These are phyloP conservation scores for Tetragnatha versicolor DNA, from an alignment of 1,140 invertebrate genomes.

Conservation along the genomic window DNA sequence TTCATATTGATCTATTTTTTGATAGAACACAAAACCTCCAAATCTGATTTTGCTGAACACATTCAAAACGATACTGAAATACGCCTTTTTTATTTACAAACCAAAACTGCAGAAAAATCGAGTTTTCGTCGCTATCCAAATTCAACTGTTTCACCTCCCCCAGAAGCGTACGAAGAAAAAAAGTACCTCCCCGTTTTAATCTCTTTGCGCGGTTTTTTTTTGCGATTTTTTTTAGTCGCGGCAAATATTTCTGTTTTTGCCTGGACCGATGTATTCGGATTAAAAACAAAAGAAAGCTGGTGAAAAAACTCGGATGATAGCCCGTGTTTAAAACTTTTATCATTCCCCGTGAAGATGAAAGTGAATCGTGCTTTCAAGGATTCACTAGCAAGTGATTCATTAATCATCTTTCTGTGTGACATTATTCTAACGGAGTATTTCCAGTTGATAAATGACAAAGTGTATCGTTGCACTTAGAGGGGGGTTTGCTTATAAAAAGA, in stretches of 20 bases:
- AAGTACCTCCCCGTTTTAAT: conserved; percentile 17
- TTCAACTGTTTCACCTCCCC: neutral
- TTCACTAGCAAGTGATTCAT: conserved; percentile 51
- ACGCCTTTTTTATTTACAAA: neutral
- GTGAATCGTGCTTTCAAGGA: conserved; percentile 53
- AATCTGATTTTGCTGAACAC: too few species aligned
- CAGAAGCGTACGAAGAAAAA: conserved; percentile 9
- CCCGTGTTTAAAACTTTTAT: conserved; percentile 47
- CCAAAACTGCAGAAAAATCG: neutral
- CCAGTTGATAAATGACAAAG: conserved; percentile 53
- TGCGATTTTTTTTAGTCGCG: too few species aligned
- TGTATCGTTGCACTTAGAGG: conserved; percentile 45
- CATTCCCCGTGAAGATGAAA: conserved; percentile 40
- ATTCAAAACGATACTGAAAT: too few species aligned
- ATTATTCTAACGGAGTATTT: conserved; percentile 51
- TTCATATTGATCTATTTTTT: too few species aligned
- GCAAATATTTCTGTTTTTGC: conserved; percentile 12
- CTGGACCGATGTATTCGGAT: conserved; percentile 31
- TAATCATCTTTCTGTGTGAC: conserved; percentile 52
- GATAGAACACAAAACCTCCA: too few species aligned
- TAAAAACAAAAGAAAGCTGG: conserved; percentile 29
- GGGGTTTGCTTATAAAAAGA: conserved; percentile 38
- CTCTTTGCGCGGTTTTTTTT: conserved; percentile 17
- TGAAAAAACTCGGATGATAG: conserved; percentile 33
- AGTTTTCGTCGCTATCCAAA: neutral